Conservation (phyloP, 2,113 vertebrate genomes). For the Elgaria multicarinata region DNA sequence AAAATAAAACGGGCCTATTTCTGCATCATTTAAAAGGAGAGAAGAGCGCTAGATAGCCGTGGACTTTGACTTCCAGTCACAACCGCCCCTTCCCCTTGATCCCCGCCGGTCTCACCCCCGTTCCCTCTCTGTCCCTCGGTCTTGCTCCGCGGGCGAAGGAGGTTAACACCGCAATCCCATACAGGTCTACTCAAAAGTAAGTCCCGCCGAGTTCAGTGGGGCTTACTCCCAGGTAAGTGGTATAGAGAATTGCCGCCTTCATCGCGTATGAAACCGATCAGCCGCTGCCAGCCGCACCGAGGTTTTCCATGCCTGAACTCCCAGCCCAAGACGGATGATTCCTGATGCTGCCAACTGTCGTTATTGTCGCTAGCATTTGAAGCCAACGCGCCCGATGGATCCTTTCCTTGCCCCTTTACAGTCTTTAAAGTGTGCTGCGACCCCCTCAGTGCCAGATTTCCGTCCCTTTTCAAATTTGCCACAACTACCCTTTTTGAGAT, state of each 20-base stretch:
- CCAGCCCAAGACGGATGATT: neutral
- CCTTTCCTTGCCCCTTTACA: neutral
- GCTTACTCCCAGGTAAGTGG: neutral
- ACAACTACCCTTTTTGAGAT: neutral
- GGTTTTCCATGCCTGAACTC: too few relatives aligned
- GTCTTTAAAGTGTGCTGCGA: neutral
- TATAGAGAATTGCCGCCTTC: neutral
- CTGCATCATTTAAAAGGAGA: neutral
- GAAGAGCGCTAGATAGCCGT: neutral
- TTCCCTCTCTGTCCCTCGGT: neutral
- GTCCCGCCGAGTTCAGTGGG: neutral
- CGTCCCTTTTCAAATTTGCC: neutral
- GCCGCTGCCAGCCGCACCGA: neutral
- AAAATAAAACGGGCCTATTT: neutral
- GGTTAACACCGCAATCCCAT: neutral
- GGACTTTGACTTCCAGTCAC: neutral
- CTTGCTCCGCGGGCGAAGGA: neutral
- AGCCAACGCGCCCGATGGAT: neutral
- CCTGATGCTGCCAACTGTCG: neutral
- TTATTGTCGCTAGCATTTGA: neutral
- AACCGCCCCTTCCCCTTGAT: neutral
- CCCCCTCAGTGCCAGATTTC: neutral
- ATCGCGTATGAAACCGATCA: neutral
- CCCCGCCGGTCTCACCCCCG: neutral
- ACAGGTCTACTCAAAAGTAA: neutral